These are phyloP conservation scores for Paraescarpia echinospica DNA, from an alignment of 1,140 invertebrate species.

Conservation along the genomic window DNA sequence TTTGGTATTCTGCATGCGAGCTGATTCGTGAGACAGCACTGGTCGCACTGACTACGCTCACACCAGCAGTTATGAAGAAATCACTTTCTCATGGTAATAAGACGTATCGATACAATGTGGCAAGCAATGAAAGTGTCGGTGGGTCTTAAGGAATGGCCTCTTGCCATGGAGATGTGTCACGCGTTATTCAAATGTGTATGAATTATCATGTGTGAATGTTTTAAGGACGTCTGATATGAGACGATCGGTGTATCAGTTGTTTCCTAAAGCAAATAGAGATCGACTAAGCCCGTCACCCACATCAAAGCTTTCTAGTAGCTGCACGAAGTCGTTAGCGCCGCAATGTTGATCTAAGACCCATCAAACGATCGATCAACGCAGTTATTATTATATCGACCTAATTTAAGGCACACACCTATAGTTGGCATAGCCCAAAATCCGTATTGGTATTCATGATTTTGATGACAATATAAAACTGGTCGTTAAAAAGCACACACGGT, in stretches of 20 bases:
- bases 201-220: neutral
- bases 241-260: neutral
- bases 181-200: neutral
- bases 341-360: neutral
- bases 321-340: neutral
- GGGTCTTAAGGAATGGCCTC: neutral
- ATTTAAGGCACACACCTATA: neutral
- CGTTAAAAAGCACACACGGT: neutral
- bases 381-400: neutral
- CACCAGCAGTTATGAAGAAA: neutral
- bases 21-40: neutral
- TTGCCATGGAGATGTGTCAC: neutral
- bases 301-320: neutral
- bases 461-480: neutral
- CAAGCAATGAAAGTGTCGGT: neutral
- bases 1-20: neutral
- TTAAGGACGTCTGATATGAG: neutral
- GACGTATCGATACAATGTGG: neutral
- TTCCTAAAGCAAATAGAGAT: neutral
- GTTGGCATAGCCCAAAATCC: neutral
- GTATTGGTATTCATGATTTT: neutral
- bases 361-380: neutral
- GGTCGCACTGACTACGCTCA: neutral
- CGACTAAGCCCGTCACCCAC: neutral
- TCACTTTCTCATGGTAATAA: neutral